phyloP scores from a whole-genome alignment of 2,888 invertebrate species.

The Agonopterix subpropinquella region DNA sequence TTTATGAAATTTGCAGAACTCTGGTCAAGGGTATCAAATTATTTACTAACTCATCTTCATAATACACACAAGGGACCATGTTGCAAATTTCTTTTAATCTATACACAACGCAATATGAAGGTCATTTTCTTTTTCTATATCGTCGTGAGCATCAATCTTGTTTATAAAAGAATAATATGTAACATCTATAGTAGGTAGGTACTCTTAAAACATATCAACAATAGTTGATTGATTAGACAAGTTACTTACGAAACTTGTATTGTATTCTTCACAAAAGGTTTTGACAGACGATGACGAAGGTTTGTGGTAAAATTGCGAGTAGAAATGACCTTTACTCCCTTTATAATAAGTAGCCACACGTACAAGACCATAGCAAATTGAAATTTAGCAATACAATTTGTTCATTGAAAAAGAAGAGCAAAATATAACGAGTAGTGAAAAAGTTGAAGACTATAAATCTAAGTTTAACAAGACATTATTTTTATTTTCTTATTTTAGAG shows the following conservation, averaged over 20 bases:
- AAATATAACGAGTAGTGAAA: too few species aligned
- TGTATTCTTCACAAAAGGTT: conserved; percentile 4
- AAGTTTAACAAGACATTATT: too few species aligned
- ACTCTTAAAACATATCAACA: conserved; percentile 10
- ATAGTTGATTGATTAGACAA: conserved; percentile 24
- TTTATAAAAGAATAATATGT: neutral
- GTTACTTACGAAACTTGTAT: conserved; percentile 19
- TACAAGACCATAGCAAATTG: too few species aligned
- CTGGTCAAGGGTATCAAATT: neutral
- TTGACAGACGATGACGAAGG: conserved; percentile 13
- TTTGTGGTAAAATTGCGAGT: neutral
- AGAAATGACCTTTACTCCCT: conserved; percentile 1
- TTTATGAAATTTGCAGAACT: too few species aligned
- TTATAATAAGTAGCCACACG: neutral
- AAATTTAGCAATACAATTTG: too few species aligned
- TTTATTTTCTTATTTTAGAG: too few species aligned
- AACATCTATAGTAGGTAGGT: neutral
- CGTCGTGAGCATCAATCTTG: conserved; percentile 4
- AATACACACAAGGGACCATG: neutral
- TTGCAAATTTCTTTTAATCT: neutral
- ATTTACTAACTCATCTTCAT: neutral
- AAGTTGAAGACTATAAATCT: too few species aligned
- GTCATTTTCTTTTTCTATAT: conserved; percentile 19
- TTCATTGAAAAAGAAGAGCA: too few species aligned
- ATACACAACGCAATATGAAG: conserved; percentile 10